Conservation (phyloP, 2,888 invertebrate genomes). For the Temnothorax unifasciatus region DNA sequence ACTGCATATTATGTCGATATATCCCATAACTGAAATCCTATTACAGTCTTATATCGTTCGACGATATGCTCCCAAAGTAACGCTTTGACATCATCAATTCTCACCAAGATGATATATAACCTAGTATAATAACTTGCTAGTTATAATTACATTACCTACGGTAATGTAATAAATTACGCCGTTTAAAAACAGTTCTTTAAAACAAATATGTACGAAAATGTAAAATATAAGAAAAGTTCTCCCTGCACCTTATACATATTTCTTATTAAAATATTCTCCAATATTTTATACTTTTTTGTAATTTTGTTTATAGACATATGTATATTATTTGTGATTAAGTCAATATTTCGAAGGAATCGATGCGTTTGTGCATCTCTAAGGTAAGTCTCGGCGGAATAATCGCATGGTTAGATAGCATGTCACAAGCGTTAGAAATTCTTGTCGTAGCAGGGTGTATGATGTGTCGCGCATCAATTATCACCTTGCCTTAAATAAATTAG, state of each 20-base stretch:
- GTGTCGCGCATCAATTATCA: conserved; percentile 51
- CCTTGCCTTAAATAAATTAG: conserved; percentile 52
- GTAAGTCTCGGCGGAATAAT: conserved; percentile 34
- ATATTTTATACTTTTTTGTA: background rate
- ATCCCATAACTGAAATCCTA: conserved; percentile 55
- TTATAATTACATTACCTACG: background rate
- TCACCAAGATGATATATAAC: background rate
- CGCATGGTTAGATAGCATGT: conserved; percentile 56
- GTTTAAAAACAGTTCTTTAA: background rate
- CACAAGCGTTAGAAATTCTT: conserved; percentile 70
- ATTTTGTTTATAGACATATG: background rate
- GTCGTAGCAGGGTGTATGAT: background rate
- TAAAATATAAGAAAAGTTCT: background rate
- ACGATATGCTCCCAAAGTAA: conserved; percentile 15
- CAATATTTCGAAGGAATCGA: conserved; percentile 23
- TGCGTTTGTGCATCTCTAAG: conserved; percentile 16
- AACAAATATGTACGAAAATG: no score
- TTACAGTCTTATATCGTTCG: conserved; percentile 35
- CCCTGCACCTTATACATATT: background rate
- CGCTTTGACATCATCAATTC: conserved; percentile 16
- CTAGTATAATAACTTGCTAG: background rate
- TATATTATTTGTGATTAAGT: conserved; percentile 11
- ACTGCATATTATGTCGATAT: conserved; percentile 70
- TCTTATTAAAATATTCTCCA: background rate
- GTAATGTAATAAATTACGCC: background rate